Percentiles rank a stretch among this genome's conserved stretches.
phyloP scores from a whole-genome alignment of 2,113 vertebrate species.

The Echinops telfairi region DNA sequence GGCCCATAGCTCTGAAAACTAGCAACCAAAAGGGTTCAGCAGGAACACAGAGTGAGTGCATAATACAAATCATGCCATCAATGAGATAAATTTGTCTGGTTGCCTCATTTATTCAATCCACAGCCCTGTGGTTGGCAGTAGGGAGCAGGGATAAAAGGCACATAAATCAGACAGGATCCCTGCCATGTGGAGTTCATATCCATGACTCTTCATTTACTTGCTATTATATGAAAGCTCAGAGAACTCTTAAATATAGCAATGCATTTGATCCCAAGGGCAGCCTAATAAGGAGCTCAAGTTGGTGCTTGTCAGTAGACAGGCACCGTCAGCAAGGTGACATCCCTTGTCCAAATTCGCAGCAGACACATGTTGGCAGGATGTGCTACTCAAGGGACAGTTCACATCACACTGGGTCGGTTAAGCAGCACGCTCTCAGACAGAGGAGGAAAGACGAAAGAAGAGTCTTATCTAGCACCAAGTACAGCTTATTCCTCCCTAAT shows the following conservation, averaged over 20 bases:
- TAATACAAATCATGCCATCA: neutral
- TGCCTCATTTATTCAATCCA: neutral
- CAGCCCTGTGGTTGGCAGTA: neutral
- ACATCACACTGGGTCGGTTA: neutral
- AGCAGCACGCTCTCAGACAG: neutral
- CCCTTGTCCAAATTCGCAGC: neutral
- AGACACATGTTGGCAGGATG: neutral
- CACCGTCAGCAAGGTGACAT: neutral
- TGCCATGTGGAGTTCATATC: neutral
- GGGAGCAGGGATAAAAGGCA: neutral
- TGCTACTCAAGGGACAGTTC: neutral
- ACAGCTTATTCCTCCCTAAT: conserved; percentile 10
- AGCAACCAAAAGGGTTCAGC: conserved; percentile 3
- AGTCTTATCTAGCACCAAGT: neutral
- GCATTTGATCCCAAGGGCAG: neutral
- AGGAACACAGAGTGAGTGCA: neutral
- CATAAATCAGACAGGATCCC: neutral
- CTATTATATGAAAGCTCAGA: neutral
- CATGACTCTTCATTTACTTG: neutral
- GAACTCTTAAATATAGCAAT: neutral
- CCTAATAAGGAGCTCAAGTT: neutral
- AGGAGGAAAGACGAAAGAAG: neutral
- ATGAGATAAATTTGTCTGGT: neutral
- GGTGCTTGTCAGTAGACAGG: neutral
- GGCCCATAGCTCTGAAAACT: conserved; percentile 26